Evolutionary conservation across 2,797 vertebrate species (phyloP).

Genomic region (Melopsittacus undulatus): DNA sequence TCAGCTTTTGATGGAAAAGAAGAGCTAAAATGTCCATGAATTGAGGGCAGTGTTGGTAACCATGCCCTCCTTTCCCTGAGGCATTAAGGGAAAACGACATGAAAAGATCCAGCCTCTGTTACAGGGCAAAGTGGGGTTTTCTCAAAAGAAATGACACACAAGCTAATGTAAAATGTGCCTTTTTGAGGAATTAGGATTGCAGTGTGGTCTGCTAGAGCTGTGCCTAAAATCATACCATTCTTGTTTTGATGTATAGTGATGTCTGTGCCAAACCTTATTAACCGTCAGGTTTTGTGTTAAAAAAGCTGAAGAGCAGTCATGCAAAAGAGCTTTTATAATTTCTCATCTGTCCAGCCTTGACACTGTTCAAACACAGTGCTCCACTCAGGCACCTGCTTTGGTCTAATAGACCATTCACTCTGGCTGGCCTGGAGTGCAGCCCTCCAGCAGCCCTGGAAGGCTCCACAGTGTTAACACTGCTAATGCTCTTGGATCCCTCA

Average conservation of each 20-base stretch:
- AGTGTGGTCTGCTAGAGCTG: not conserved
- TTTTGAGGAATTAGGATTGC: not conserved
- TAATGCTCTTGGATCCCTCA: not conserved
- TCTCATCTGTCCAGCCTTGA: not conserved
- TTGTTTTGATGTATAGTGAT: not conserved
- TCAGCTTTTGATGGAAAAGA: not conserved
- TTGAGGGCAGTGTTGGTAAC: not conserved
- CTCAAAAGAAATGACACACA: not conserved
- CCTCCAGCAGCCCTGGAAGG: no score
- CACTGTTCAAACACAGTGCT: not conserved
- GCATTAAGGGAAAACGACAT: not conserved
- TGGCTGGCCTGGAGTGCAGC: not conserved
- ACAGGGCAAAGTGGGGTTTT: not conserved
- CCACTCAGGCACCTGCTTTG: not conserved
- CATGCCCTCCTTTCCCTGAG: not conserved
- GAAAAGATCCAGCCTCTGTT: not conserved
- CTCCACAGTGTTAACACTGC: not conserved
- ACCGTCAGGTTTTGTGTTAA: no score
- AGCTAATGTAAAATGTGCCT: not conserved
- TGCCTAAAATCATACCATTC: not conserved
- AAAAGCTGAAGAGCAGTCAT: not conserved
- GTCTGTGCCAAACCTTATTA: not conserved
- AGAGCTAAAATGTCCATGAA: not conserved
- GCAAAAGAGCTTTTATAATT: not conserved
- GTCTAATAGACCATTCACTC: not conserved